Percentiles rank a stretch among this genome's conserved stretches.
Conservation (phyloP, 2,797 vertebrate genomes). For the Pantherophis alleghaniensis region DNA sequence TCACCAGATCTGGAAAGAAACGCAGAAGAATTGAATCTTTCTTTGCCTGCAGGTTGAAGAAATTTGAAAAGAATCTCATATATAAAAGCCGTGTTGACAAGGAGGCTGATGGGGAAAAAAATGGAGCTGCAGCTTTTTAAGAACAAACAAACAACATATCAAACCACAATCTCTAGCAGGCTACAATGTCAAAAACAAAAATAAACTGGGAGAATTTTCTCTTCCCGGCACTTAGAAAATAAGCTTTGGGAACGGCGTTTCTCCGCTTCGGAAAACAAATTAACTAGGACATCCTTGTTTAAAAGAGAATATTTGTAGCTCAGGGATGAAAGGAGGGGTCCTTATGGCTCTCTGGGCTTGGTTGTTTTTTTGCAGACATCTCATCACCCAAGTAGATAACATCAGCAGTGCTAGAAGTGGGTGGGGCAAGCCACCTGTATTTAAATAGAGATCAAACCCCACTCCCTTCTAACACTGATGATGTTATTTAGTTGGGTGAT, state of each 20-base stretch:
- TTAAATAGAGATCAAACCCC: background rate
- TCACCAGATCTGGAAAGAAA: background rate
- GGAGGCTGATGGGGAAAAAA: background rate
- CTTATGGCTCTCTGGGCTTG: background rate
- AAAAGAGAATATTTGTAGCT: background rate
- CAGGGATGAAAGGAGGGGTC: background rate
- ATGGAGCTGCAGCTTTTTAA: background rate
- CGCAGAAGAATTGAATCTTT: background rate
- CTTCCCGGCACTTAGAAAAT: background rate
- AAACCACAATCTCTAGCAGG: constrained; percentile 3
- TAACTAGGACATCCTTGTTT: background rate
- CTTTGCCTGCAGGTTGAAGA: background rate
- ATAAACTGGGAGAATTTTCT: constrained; percentile 10
- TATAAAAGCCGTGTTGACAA: constrained; percentile 15
- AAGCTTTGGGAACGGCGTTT: background rate
- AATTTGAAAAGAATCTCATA: background rate
- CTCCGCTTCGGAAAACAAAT: background rate
- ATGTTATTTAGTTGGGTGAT: no score
- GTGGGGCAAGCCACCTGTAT: background rate
- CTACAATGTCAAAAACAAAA: background rate
- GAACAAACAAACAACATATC: constrained; percentile 12
- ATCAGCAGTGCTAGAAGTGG: background rate
- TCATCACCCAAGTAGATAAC: background rate
- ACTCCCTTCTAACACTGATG: background rate
- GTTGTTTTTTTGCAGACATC: background rate